Evolutionary conservation across 1,140 invertebrate species (phyloP).

Genomic region (Oryctes rhinoceros): DNA sequence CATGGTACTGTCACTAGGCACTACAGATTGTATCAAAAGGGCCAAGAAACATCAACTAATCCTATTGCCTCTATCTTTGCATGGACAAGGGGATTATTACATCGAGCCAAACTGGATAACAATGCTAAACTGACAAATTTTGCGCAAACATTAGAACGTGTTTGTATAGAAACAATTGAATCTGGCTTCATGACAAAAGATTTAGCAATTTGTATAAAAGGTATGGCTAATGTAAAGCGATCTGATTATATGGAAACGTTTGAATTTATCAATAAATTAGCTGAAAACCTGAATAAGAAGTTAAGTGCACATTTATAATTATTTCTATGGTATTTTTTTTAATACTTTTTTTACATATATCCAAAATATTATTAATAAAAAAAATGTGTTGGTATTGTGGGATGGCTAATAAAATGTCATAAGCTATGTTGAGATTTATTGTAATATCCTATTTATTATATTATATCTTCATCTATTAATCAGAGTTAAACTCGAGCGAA

Average conservation of each 20-base stretch:
- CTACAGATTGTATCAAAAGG: slow-evolving; percentile 92
- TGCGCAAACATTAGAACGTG: slow-evolving; percentile 84
- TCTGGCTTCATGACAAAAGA: slow-evolving; percentile 98
- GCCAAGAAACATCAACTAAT: slow-evolving; percentile 97
- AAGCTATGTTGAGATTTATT: background rate
- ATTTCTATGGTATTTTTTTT: background rate
- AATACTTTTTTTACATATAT: background rate
- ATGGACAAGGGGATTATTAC: slow-evolving; percentile 92
- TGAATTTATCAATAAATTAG: slow-evolving; percentile 95
- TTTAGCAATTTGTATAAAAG: slow-evolving; percentile 97
- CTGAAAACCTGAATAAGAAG: slow-evolving; percentile 87
- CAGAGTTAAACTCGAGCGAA: too few species aligned
- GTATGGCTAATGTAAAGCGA: slow-evolving; percentile 82
- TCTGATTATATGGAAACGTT: slow-evolving; percentile 97
- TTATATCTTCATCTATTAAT: too few species aligned
- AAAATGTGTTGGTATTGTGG: slow-evolving; percentile 18
- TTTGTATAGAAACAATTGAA: slow-evolving; percentile 95
- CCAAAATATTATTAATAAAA: background rate
- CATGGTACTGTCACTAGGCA: slow-evolving; percentile 98
- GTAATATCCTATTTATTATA: too few species aligned
- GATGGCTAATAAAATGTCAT: background rate
- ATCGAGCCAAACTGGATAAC: slow-evolving; percentile 92
- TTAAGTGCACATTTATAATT: slow-evolving; percentile 54
- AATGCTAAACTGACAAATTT: slow-evolving; percentile 82
- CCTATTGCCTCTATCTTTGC: slow-evolving; percentile 99